Conservation (phyloP, 2,797 vertebrate species). For the Gymnoscopelus microlampas region DNA sequence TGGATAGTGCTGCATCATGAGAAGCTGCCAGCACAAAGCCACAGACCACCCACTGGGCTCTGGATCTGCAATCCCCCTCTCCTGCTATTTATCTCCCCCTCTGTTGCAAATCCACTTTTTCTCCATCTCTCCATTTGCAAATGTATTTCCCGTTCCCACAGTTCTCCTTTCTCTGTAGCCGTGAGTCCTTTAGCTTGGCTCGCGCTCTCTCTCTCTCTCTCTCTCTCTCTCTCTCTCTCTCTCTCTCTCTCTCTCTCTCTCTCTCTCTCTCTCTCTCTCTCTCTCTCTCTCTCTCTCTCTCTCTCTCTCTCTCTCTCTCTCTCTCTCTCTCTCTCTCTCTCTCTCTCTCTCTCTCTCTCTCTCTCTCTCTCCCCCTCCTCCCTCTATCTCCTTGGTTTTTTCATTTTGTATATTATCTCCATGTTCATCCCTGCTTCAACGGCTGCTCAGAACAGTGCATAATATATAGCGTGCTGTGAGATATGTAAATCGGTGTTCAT, state of each 20-base stretch:
- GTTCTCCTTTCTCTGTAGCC: neutral
- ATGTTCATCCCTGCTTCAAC: no score
- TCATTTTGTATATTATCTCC: neutral
- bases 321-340: neutral
- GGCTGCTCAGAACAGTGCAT: no score
- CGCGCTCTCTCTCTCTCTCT: constrained; percentile 4
- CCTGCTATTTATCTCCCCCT: constrained; percentile 19
- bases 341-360: constrained; percentile 1
- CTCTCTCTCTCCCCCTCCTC: neutral
- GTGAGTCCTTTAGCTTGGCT: no score
- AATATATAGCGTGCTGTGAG: no score
- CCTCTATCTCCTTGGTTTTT: neutral
- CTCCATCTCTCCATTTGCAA: neutral
- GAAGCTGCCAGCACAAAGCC: constrained; percentile 28
- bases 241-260: constrained; percentile 4
- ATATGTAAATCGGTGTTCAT: no score
- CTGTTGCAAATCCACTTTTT: constrained; percentile 3
- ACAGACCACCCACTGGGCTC: constrained; percentile 46
- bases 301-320: constrained; percentile 2
- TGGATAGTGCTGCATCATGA: constrained; percentile 47
- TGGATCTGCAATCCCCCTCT: constrained; percentile 42
- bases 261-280: constrained; percentile 2
- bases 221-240: neutral
- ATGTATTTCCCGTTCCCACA: neutral
- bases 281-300: neutral